Conservation (phyloP, 2,797 vertebrate species). For the Lutjanus argentimaculatus region DNA sequence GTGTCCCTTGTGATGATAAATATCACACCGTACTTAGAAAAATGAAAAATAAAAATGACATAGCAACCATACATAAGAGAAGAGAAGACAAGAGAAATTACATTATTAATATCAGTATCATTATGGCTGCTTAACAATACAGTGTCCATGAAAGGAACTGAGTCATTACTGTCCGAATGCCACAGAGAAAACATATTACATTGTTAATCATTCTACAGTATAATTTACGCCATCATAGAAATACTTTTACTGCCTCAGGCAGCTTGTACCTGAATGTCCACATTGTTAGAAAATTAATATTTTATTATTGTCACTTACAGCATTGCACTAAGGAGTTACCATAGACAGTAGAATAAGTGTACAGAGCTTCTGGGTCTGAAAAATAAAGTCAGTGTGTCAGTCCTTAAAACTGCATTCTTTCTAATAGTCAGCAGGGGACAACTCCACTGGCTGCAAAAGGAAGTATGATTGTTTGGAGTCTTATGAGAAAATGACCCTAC, state of each 20-base stretch:
- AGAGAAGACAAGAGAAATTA: slow-evolving; percentile 24
- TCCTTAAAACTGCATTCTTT: no score
- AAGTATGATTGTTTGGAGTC: no score
- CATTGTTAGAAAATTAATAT: background rate
- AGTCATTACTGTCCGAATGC: slow-evolving; percentile 62
- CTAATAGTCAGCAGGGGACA: no score
- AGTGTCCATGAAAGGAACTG: slow-evolving; percentile 55
- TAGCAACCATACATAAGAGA: background rate
- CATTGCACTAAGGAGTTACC: background rate
- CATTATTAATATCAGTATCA: slow-evolving; percentile 74
- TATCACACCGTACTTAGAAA: background rate
- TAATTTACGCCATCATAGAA: slow-evolving; percentile 16
- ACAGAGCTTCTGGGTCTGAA: no score
- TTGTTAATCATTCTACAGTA: slow-evolving; percentile 54
- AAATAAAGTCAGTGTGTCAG: no score
- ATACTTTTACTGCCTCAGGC: slow-evolving; percentile 3
- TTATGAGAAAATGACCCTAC: no score
- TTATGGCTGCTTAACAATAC: slow-evolving; percentile 70
- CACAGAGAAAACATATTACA: slow-evolving; percentile 46
- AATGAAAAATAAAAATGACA: background rate
- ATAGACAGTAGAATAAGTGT: no score
- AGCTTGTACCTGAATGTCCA: slow-evolving; percentile 5
- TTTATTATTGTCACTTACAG: background rate
- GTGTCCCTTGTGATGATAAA: background rate
- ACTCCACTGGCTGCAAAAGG: no score